Evolutionary conservation across 2,797 vertebrate species (phyloP).

Genomic region (Aulostomus chinensis): DNA sequence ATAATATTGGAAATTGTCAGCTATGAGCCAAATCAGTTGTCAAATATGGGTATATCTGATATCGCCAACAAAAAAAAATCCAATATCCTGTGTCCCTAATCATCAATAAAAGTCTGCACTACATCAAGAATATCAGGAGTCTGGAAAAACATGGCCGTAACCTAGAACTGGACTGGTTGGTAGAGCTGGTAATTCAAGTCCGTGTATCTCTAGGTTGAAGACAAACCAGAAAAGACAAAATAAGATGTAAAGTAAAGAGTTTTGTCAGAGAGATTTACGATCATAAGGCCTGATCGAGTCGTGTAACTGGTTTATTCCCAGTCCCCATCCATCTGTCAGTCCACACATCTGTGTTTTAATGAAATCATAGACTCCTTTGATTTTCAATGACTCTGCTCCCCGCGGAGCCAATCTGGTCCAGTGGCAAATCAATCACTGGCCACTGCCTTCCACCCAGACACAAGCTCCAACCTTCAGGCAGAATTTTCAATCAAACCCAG

Average conservation of each 20-base stretch:
- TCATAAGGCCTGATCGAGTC: not conserved
- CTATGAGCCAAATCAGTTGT: too few relatives aligned
- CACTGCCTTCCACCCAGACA: constrained; percentile 74
- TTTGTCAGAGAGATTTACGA: constrained; percentile 9
- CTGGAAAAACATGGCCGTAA: too few relatives aligned
- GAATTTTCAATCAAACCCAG: constrained; percentile 83
- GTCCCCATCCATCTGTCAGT: constrained; percentile 39
- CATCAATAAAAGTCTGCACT: too few relatives aligned
- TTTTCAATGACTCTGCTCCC: constrained; percentile 67
- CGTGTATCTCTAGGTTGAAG: constrained; percentile 8
- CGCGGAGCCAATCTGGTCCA: constrained; percentile 60
- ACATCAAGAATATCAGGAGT: too few relatives aligned
- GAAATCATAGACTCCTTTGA: constrained; percentile 72
- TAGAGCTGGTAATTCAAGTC: too few relatives aligned
- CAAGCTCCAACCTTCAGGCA: constrained; percentile 72
- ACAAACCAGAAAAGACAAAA: constrained; percentile 12
- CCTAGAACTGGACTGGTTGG: too few relatives aligned
- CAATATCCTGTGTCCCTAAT: too few relatives aligned
- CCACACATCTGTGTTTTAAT: constrained; percentile 69
- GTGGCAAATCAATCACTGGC: constrained; percentile 79
- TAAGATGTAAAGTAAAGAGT: too few relatives aligned
- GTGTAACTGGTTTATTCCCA: constrained; percentile 26
- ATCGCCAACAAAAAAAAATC: too few relatives aligned
- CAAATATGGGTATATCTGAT: too few relatives aligned
- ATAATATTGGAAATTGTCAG: too few relatives aligned